Conservation (phyloP, 2,888 invertebrate genomes). For the Aphodius granarius region DNA sequence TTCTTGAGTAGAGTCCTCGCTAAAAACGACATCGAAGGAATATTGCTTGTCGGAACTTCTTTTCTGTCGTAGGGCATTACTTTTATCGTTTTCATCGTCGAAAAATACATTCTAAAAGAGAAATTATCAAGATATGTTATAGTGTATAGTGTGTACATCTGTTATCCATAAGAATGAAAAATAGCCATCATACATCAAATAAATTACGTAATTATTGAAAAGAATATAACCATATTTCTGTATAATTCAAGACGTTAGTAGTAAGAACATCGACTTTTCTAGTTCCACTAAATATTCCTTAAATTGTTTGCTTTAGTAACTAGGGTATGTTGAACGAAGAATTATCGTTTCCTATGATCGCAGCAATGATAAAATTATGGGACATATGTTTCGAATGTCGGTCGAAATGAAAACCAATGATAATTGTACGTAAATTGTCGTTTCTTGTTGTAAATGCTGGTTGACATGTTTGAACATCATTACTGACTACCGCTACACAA, state of each 20-base stretch:
- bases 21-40: conserved; percentile 87
- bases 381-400: not conserved
- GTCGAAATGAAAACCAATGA: not conserved
- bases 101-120: conserved; percentile 65
- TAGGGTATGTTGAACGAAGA: not conserved
- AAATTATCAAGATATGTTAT: no score
- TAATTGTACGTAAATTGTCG: not conserved
- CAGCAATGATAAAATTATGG: not conserved
- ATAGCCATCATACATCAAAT: no score
- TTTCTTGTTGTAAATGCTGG: not conserved
- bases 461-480: not conserved
- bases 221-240: not conserved
- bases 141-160: no score
- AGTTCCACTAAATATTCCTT: not conserved
- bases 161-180: no score
- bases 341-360: not conserved
- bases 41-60: conserved; percentile 80
- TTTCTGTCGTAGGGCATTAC: conserved; percentile 69
- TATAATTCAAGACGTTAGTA: not conserved
- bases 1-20: conserved; percentile 85
- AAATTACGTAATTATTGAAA: no score
- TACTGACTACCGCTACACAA: not conserved
- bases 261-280: not conserved
- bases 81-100: conserved; percentile 63
- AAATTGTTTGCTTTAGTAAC: not conserved